These are phyloP conservation scores for Polypedilum pembai DNA, from an alignment of 1,140 invertebrate species.

Conservation along the genomic window DNA sequence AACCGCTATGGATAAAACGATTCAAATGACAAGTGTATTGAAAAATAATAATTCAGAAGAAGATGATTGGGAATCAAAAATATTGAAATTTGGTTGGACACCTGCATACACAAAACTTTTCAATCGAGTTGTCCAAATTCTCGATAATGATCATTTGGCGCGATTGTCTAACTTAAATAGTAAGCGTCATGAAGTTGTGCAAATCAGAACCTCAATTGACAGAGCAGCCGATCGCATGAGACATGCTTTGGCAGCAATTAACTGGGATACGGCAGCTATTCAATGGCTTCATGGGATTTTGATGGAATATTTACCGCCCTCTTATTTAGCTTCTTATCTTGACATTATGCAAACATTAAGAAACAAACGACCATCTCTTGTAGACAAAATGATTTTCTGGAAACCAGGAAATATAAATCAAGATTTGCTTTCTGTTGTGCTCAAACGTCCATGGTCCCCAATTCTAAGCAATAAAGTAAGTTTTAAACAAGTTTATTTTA, in stretches of 20 bases:
- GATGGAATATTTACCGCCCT: conserved; percentile 59
- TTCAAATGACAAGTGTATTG: conserved; percentile 54
- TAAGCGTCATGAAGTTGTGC: conserved; percentile 55
- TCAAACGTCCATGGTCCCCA: conserved; percentile 76
- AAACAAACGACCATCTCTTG: conserved; percentile 65
- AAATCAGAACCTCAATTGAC: conserved; percentile 60
- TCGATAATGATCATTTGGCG: conserved; percentile 63
- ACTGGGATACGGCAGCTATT: conserved; percentile 61
- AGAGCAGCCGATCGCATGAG: conserved; percentile 61
- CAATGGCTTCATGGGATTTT: conserved; percentile 74
- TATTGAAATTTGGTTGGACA: conserved; percentile 61
- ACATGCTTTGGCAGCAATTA: conserved; percentile 55
- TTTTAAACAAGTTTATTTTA: no score
- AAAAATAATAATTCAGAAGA: conserved; percentile 51
- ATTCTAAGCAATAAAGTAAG: conserved; percentile 41
- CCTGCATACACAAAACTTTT: conserved; percentile 58
- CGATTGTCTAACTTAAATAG: conserved; percentile 52
- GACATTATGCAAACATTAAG: conserved; percentile 72
- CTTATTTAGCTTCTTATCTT: conserved; percentile 66
- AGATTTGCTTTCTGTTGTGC: conserved; percentile 50
- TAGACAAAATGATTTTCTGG: conserved; percentile 64
- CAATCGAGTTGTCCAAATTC: conserved; percentile 55
- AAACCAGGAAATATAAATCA: conserved; percentile 49
- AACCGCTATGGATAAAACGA: conserved; percentile 65
- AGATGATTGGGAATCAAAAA: conserved; percentile 63